These are phyloP conservation scores for Mirounga angustirostris DNA, from an alignment of 2,113 vertebrate species.

Conservation along the genomic window DNA sequence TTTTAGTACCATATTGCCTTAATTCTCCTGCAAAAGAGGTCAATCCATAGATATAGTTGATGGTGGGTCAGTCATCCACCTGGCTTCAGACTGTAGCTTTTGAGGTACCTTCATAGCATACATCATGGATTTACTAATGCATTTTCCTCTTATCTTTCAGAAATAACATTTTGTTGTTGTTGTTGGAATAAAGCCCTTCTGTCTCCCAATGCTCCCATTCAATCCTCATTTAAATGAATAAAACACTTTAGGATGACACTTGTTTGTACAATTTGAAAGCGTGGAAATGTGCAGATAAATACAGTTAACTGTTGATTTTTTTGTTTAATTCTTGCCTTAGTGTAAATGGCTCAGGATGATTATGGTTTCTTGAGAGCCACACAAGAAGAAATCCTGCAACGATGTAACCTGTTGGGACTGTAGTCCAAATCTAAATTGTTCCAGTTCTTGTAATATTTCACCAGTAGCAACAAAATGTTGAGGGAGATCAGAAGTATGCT, in stretches of 20 bases:
- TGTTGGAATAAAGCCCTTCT: not conserved
- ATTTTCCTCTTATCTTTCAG: not conserved
- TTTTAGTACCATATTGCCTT: constrained; percentile 61
- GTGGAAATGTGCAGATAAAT: not conserved
- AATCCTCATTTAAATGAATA: not conserved
- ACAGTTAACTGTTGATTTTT: not conserved
- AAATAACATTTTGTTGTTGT: not conserved
- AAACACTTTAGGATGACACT: not conserved
- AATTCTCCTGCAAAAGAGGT: not conserved
- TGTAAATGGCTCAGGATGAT: not conserved
- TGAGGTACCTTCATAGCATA: not conserved
- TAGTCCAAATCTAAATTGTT: not conserved
- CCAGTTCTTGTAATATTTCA: not conserved
- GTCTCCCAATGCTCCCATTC: not conserved
- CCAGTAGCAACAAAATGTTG: not conserved
- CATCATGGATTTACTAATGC: not conserved
- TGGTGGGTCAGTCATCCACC: not conserved
- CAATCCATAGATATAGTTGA: not conserved
- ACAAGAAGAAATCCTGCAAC: not conserved
- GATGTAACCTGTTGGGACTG: not conserved
- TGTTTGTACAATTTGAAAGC: not conserved
- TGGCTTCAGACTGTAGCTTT: not conserved
- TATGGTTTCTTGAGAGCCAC: not conserved
- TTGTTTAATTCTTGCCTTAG: not conserved
- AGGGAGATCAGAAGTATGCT: not conserved